Conservation (phyloP, 2,797 vertebrate genomes). For the Dallia pectoralis region DNA sequence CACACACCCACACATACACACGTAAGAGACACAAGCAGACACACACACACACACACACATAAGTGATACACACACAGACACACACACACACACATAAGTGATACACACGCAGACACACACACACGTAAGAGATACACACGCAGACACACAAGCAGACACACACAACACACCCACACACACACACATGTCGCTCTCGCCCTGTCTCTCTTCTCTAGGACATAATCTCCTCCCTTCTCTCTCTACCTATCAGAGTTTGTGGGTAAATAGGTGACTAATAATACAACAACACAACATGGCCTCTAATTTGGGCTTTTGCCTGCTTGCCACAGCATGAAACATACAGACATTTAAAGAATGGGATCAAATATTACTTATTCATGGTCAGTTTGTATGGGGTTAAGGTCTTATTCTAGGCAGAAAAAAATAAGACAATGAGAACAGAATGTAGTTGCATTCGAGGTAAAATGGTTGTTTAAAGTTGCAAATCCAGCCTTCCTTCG, state of each 20-base stretch:
- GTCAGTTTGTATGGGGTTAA: conserved; percentile 35
- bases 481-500: background rate
- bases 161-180: background rate
- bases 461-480: background rate
- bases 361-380: conserved; percentile 39
- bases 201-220: no score
- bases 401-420: background rate
- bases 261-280: conserved; percentile 73
- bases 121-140: background rate
- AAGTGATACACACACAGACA: conserved; percentile 7
- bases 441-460: background rate
- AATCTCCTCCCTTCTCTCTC: conserved; percentile 9
- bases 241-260: conserved; percentile 45
- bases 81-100: conserved; percentile 4
- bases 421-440: background rate
- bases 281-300: conserved; percentile 71
- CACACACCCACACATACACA: no score
- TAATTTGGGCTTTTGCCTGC: conserved; percentile 66
- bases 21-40: no score
- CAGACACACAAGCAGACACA: no score
- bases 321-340: conserved; percentile 56
- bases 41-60: background rate
- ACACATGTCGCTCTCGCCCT: background rate
- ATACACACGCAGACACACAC: background rate
- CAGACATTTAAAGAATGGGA: conserved; percentile 47